Percentiles rank a stretch among this genome's conserved stretches.
These are phyloP conservation scores for Polypterus bichir DNA, from an alignment of 2,113 vertebrate genomes.

Conservation along the genomic window DNA sequence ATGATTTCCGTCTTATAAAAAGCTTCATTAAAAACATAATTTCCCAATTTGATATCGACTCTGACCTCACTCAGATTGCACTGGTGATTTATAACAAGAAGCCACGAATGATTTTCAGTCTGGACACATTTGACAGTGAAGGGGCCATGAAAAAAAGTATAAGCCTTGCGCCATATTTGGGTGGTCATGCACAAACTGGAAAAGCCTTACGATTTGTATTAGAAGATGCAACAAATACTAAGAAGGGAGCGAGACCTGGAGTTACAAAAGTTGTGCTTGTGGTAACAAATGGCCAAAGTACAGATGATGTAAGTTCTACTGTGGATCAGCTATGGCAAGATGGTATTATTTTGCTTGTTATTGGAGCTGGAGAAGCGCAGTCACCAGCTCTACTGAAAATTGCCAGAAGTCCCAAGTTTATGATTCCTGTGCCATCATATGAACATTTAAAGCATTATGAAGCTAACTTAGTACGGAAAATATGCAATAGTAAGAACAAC, in stretches of 20 bases:
- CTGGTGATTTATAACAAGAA: slow-evolving; percentile 18
- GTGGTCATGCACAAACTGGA: slow-evolving; percentile 4
- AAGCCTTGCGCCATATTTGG: slow-evolving; percentile 15
- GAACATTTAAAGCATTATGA: slow-evolving; percentile 18
- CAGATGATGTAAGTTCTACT: slow-evolving; percentile 4
- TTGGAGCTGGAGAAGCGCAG: slow-evolving; percentile 12
- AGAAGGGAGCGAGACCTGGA: slow-evolving; percentile 15
- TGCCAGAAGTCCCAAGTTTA: slow-evolving; percentile 6
- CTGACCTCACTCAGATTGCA: slow-evolving; percentile 15
- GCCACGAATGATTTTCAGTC: slow-evolving; percentile 16
- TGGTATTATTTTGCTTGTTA: slow-evolving; percentile 6
- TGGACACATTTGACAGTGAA: slow-evolving; percentile 19
- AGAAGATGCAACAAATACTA: slow-evolving; percentile 9
- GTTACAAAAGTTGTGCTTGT: slow-evolving; percentile 18
- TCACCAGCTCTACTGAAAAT: slow-evolving; percentile 10
- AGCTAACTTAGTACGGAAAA: slow-evolving; percentile 14
- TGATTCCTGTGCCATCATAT: slow-evolving; percentile 16
- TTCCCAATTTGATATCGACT: slow-evolving; percentile 19
- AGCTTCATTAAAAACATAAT: slow-evolving; percentile 12
- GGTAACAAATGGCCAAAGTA: slow-evolving; percentile 13
- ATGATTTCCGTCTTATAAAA: slow-evolving; percentile 14
- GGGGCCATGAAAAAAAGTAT: slow-evolving; percentile 13
- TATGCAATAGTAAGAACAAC: slow-evolving; percentile 16
- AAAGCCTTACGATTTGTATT: slow-evolving; percentile 9
- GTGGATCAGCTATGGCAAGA: slow-evolving; percentile 8